Conservation (phyloP, 2,888 invertebrate species). For the Metacarcinus magister region DNA sequence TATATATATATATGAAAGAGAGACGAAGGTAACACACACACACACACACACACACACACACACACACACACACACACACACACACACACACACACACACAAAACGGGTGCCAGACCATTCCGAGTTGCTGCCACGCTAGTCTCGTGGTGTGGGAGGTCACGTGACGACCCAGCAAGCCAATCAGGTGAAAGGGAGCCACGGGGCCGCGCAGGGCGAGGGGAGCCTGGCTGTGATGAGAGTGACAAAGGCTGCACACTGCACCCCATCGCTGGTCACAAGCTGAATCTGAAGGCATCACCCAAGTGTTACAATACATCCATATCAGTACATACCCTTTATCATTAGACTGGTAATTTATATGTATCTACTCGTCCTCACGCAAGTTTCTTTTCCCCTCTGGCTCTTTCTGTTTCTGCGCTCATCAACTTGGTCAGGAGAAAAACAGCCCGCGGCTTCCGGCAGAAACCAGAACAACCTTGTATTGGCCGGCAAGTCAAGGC, state of each 20-base stretch:
- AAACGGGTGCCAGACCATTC: neutral
- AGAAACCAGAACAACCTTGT: neutral
- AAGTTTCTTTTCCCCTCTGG: neutral
- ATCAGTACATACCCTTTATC: neutral
- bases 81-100: neutral
- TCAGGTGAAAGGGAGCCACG: neutral
- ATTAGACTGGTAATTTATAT: neutral
- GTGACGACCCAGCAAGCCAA: neutral
- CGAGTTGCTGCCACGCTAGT: neutral
- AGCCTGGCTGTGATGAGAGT: neutral
- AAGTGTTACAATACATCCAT: neutral
- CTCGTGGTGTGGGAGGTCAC: neutral
- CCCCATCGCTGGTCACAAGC: neutral
- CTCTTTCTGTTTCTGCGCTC: neutral
- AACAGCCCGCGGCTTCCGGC: neutral
- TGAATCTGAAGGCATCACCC: neutral
- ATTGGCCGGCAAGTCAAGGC: neutral
- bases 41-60: neutral
- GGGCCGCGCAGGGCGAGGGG: neutral
- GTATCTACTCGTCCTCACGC: neutral
- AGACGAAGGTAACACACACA: neutral
- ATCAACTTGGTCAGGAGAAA: too few species aligned
- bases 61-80: slow-evolving; percentile 30
- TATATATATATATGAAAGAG: neutral
- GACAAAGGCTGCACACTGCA: neutral